Conservation (phyloP, 2,797 vertebrate species). For the Phataginus tricuspis region DNA sequence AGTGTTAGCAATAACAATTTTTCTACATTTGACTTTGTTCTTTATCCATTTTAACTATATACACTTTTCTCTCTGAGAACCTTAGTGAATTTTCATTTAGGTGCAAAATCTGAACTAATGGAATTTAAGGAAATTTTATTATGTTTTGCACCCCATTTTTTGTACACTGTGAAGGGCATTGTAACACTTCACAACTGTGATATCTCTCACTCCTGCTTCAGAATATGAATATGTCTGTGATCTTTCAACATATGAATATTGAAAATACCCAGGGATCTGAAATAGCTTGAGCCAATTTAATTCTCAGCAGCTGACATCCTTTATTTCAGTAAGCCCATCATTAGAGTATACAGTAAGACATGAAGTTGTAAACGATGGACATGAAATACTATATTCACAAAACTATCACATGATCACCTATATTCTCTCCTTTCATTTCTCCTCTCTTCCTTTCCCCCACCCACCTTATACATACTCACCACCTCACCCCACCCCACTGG, state of each 20-base stretch:
- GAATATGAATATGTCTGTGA: background rate
- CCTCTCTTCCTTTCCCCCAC: background rate
- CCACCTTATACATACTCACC: fast-evolving
- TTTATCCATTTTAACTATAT: background rate
- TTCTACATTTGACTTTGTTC: background rate
- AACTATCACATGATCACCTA: background rate
- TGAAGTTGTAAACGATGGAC: background rate
- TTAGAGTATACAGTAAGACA: background rate
- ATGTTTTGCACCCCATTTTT: background rate
- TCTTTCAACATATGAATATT: background rate
- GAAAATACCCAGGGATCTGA: background rate
- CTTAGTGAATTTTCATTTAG: background rate
- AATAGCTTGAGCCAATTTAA: background rate
- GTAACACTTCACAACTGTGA: background rate
- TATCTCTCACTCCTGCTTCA: background rate
- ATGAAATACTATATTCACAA: background rate
- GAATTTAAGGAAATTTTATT: background rate
- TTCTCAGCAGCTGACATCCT: background rate
- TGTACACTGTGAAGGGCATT: background rate
- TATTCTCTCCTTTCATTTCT: background rate
- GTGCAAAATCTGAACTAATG: background rate
- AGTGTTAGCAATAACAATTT: background rate
- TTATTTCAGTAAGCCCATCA: background rate
- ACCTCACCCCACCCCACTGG: no score
- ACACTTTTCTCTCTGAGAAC: background rate